Base-by-base conservation (phyloP, 1,140 invertebrate genomes). In the Calycopis cecrops region DNA sequence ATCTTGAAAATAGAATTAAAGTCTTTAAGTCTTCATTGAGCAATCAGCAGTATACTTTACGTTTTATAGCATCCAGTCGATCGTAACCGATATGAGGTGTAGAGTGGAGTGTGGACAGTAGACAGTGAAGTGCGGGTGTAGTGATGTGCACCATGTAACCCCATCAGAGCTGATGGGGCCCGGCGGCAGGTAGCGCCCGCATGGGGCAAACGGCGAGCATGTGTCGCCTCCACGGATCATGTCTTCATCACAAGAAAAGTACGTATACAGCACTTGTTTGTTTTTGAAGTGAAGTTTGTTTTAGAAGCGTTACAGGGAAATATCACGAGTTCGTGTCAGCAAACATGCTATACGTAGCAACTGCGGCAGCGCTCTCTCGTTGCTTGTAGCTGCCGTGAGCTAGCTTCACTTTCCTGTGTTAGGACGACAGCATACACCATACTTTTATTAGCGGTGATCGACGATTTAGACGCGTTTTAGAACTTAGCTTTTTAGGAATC, bases 121-220 rank as follows among this genome's bases (percentile, higher is more conserved):
- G 10, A 12, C 37, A 73, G 79, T 82, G 77, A 67, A 65, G 73
- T 76, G 69, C 52, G 62, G 67, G 64, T 65, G 60, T 59, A 48
- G 73, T 34, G 48, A 78, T 76, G 75, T 76, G 77, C 67, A 68
- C 53, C 8, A 10, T 50, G 69, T 71, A 67, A 62, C 63, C 60
- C 60, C 69, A 51, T 90, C 81, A 90, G 90, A 50, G 90, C 92
- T 84, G 90, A 92, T 89, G 83, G 80, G 66, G 89, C 89, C 67
- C 88, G 89, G 77, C 87, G 90, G 90, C 91, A 88, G 91, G 91
- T 90, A 88, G 84, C 82, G 88, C 89, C 89, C 89, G 88, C 85
- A 91, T 91, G 90, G 90, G 90, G 88, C 90, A 91, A 85, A 88
- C 89, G 85, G 89, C 89, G 87, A 90, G 89, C 80, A 91, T 91